A percentile compares a stretch with the other conserved stretches of the same genome.
Conservation (phyloP, 2,888 invertebrate species). For the Lepidochrysops patricia region DNA sequence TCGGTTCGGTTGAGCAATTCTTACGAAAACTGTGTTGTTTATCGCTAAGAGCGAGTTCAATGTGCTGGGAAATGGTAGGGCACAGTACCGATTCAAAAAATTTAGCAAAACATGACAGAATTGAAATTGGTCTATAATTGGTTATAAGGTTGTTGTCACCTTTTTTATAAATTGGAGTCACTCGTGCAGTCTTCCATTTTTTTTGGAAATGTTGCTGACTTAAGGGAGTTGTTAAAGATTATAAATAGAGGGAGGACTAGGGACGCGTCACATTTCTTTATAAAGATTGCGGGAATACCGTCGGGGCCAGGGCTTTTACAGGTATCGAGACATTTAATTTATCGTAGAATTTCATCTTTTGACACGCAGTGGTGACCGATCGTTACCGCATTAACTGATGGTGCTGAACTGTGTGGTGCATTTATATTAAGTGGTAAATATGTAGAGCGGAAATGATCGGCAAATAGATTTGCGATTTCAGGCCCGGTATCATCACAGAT, state of each 20-base stretch:
- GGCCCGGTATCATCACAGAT: neutral
- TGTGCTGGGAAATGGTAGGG: constrained; percentile 5
- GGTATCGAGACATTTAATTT: neutral
- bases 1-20: constrained; percentile 8
- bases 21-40: constrained; percentile 19
- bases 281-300: constrained; percentile 17
- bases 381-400: neutral
- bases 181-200: constrained; percentile 17
- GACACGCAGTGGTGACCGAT: neutral
- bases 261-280: constrained; percentile 13
- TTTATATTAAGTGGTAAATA: neutral
- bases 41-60: constrained; percentile 1
- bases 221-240: constrained; percentile 15
- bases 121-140: too few relatives aligned
- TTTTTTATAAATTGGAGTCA: constrained; percentile 16
- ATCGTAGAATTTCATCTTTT: neutral
- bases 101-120: too few relatives aligned
- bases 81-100: too few relatives aligned
- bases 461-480: constrained; percentile 15
- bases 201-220: constrained; percentile 13
- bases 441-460: constrained; percentile 8
- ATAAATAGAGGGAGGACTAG: constrained; percentile 13
- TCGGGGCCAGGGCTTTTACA: constrained; percentile 18
- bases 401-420: neutral
- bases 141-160: constrained; percentile 13